Percentiles rank a stretch among this genome's conserved stretches.
These are phyloP conservation scores for Papilio xuthus DNA, from an alignment of 1,140 invertebrate species.

Conservation along the genomic window DNA sequence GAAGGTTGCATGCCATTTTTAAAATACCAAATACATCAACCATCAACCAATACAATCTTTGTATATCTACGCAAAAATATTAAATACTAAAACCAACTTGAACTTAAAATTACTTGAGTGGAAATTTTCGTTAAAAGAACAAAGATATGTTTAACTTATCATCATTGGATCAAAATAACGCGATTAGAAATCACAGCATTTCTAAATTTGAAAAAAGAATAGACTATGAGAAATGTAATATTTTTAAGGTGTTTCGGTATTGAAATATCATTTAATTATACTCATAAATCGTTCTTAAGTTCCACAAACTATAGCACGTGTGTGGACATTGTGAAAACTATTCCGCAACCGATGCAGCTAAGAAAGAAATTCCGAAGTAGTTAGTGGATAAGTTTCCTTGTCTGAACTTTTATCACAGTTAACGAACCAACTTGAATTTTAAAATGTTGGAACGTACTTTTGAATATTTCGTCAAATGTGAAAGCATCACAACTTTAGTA, in stretches of 20 bases:
- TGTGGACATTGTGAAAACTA: constrained; percentile 28
- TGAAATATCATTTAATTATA: background rate
- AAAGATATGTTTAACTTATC: too few species aligned
- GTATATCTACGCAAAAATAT: too few species aligned
- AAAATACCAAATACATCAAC: too few species aligned
- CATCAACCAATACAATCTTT: too few species aligned
- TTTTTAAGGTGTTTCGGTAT: background rate
- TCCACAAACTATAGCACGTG: background rate
- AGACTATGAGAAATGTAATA: too few species aligned
- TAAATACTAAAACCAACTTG: too few species aligned
- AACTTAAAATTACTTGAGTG: too few species aligned
- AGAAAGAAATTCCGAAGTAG: constrained; percentile 33
- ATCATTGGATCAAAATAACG: too few species aligned
- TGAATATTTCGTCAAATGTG: background rate
- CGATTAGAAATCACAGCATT: background rate
- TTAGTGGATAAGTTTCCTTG: constrained; percentile 33
- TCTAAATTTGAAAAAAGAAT: background rate
- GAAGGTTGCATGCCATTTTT: too few species aligned
- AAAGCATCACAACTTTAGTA: background rate
- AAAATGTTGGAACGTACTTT: constrained; percentile 11
- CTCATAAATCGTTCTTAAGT: background rate
- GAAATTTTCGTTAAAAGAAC: too few species aligned
- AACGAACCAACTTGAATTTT: constrained; percentile 23
- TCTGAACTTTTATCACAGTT: constrained; percentile 34
- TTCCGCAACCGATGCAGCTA: constrained; percentile 14